These are phyloP conservation scores for Arenaria interpres DNA, from an alignment of 2,113 vertebrate genomes.

Conservation along the genomic window DNA sequence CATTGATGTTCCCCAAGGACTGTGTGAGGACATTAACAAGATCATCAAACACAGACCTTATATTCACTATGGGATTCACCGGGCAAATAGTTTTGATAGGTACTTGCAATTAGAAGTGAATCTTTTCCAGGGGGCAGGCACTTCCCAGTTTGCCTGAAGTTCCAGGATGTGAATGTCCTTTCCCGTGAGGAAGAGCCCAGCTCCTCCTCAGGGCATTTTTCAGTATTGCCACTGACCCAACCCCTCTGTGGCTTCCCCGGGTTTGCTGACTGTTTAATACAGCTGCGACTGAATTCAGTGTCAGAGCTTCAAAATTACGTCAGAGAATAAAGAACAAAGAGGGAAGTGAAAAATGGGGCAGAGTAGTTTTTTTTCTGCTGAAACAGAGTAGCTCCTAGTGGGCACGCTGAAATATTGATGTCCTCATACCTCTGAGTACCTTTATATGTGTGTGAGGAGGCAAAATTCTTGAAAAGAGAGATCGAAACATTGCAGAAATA, in stretches of 20 bases:
- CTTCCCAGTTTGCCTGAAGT: not conserved
- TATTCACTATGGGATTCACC: not conserved
- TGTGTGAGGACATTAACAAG: not conserved
- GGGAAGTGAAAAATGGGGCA: not conserved
- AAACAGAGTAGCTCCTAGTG: not conserved
- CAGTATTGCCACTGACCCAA: not conserved
- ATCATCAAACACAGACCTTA: not conserved
- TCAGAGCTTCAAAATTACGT: not conserved
- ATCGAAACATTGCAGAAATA: not conserved
- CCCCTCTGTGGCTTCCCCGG: not conserved
- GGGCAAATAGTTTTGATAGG: not conserved
- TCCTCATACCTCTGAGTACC: not conserved
- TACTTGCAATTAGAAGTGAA: not conserved
- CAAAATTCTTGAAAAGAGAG: not conserved
- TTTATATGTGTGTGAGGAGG: not conserved
- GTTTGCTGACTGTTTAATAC: not conserved
- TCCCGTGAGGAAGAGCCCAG: not conserved
- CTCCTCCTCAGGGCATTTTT: not conserved
- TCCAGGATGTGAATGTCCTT: not conserved
- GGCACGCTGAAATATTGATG: slow-evolving; percentile 8
- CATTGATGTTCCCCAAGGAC: not conserved
- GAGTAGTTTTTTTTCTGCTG: not conserved
- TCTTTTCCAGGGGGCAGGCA: not conserved
- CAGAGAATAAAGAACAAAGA: not conserved
- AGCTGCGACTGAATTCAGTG: not conserved